Base-by-base conservation (phyloP, 2,113 vertebrate species). In the Microtus oregoni region DNA sequence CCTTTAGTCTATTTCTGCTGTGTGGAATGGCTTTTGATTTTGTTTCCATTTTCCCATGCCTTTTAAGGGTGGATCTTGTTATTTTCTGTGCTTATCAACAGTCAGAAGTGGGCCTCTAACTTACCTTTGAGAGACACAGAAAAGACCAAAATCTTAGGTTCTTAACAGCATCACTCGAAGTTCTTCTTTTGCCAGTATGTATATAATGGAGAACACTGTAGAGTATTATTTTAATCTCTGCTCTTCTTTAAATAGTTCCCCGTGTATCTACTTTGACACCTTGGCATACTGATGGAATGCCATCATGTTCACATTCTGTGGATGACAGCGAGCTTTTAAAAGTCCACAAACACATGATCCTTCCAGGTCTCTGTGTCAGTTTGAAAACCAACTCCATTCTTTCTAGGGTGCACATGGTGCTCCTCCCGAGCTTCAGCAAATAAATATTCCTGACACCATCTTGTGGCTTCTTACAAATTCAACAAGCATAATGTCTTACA, bases 391-490 rank as follows among this genome's bases (percentile, higher is more conserved):
- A 32, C 35, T 87, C 86, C 73, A 10, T 90, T 97, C 86, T 77
- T 96, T 92, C 58, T 17, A 50, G 50, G 83, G 86, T 87, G n/a
- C 55, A 95, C 52, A 52, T 19, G 92, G 58, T 94, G 20, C 89
- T 87, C 26, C 55, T 93, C 50, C 15, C 63, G 94, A 79, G 78
- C 38, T 91, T 72, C 77, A 73, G 81, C 65, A 97, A 94, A 93
- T 96, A 97, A 97, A 96, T 88, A 96, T 72, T 95, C 41, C 79
- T 92, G 9, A 94, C 81, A 81, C 68, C 86, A 38, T 94, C 47
- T 85, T 67, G 26, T 73, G 67, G 67, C 86, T 95, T 96, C 83
- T 96, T 77, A 86, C 26, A 90, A 76, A 92, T 22, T 96, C 90
- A 68, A 12, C 50, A 73, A 90, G 41, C 92, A 35, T 82, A 92